Evolutionary conservation across 2,113 vertebrate genomes (phyloP).

Genomic region (Oplegnathus fasciatus): DNA sequence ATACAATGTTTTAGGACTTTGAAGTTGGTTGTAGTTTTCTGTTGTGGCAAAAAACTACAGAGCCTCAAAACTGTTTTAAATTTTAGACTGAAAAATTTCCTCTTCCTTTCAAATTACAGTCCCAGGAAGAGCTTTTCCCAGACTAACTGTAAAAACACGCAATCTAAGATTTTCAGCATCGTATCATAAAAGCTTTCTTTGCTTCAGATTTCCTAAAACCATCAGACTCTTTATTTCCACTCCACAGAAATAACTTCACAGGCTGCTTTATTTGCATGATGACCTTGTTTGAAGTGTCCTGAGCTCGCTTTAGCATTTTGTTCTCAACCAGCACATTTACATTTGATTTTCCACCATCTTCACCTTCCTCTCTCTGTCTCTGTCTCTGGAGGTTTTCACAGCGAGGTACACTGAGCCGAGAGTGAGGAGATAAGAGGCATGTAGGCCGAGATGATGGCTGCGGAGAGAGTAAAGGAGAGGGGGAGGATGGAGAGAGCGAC

Average conservation of each 20-base stretch:
- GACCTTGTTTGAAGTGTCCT: background rate
- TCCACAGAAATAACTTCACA: background rate
- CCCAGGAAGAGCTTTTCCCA: too few relatives aligned
- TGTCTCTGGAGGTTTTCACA: conserved; percentile 29
- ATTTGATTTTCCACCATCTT: conserved; percentile 14
- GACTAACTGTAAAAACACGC: too few relatives aligned
- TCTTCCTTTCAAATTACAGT: too few relatives aligned
- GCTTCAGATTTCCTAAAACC: too few relatives aligned
- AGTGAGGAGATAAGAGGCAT: conserved; percentile 32
- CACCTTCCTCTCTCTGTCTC: background rate
- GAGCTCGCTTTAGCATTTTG: background rate
- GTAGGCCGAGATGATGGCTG: conserved; percentile 36
- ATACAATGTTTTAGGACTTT: too few relatives aligned
- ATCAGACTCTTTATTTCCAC: background rate
- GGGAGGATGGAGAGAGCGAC: background rate
- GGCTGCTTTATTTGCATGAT: background rate
- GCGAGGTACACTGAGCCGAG: conserved; percentile 3
- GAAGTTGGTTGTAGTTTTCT: too few relatives aligned
- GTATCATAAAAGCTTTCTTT: too few relatives aligned
- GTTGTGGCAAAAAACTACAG: too few relatives aligned
- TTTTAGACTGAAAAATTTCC: too few relatives aligned
- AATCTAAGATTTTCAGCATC: too few relatives aligned
- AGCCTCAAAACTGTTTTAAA: too few relatives aligned
- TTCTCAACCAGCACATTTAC: background rate
- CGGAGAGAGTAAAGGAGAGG: background rate